Percentiles rank a stretch among this genome's conserved stretches.
Conservation (phyloP, 2,113 vertebrate genomes). For the Pomatorhinus ruficollis region DNA sequence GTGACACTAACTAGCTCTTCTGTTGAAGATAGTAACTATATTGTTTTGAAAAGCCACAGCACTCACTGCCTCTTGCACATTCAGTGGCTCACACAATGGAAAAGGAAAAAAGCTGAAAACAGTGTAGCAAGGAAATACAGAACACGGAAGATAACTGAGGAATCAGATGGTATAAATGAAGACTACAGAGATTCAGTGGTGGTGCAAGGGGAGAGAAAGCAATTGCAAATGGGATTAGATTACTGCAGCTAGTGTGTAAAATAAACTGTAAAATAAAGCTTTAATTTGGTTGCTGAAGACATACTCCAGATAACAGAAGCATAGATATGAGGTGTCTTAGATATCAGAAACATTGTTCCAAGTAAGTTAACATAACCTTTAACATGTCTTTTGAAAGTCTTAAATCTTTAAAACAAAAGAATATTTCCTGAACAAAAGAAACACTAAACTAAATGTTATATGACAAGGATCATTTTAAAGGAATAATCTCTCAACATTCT, state of each 20-base stretch:
- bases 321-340: neutral
- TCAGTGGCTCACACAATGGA: neutral
- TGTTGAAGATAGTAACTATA: neutral
- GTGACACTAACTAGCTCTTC: neutral
- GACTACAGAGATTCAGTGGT: neutral
- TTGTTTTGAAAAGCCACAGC: neutral
- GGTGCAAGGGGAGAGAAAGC: neutral
- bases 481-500: neutral
- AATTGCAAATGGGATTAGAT: neutral
- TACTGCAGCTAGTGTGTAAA: neutral
- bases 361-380: neutral
- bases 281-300: neutral
- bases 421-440: neutral
- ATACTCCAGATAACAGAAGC: neutral
- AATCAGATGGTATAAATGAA: neutral
- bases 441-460: neutral
- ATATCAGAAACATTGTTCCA: neutral
- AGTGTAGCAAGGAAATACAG: neutral
- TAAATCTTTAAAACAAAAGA: neutral
- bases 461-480: neutral
- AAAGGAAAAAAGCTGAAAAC: neutral
- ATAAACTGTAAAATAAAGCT: neutral
- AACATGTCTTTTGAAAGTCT: neutral
- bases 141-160: neutral
- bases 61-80: neutral